Percentiles rank a stretch among this genome's conserved stretches.
These are phyloP conservation scores for Psittacara wagleri DNA, from an alignment of 2,113 vertebrate species.

Conservation along the genomic window DNA sequence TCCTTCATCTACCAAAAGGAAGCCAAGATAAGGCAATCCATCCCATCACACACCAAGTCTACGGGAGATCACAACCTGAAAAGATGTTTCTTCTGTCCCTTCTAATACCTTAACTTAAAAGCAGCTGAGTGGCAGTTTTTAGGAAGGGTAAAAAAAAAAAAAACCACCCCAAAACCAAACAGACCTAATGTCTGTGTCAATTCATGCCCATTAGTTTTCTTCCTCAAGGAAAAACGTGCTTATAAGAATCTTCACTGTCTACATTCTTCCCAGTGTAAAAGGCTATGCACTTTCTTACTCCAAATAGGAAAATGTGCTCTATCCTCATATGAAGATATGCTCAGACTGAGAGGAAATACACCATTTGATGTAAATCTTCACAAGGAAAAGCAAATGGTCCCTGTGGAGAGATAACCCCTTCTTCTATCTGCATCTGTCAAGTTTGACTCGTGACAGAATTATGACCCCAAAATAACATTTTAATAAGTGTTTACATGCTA, in stretches of 20 bases:
- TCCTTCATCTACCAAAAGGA: not conserved
- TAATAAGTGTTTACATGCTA: slow-evolving; percentile 74
- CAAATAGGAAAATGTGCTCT: not conserved
- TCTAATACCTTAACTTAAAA: not conserved
- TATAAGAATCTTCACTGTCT: not conserved
- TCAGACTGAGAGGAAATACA: slow-evolving; percentile 17
- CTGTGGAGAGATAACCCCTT: slow-evolving; percentile 43
- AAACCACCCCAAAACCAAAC: not conserved
- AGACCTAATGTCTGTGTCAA: not conserved
- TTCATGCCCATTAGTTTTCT: not conserved
- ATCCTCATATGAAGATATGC: not conserved
- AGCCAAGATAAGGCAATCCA: not conserved
- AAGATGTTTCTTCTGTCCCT: not conserved
- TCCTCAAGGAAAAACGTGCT: not conserved
- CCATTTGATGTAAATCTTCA: slow-evolving; percentile 45
- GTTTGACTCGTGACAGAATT: slow-evolving; percentile 64
- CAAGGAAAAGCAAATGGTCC: slow-evolving; percentile 38
- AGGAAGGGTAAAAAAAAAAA: too few relatives aligned
- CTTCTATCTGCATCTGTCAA: slow-evolving; percentile 66
- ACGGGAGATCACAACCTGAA: not conserved
- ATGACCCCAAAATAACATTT: slow-evolving; percentile 68
- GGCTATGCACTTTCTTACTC: not conserved
- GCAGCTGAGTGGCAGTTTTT: not conserved
- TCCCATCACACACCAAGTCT: not conserved
- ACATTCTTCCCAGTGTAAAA: not conserved